Conservation (phyloP, 2,113 vertebrate species). For the Xiphias gladius region DNA sequence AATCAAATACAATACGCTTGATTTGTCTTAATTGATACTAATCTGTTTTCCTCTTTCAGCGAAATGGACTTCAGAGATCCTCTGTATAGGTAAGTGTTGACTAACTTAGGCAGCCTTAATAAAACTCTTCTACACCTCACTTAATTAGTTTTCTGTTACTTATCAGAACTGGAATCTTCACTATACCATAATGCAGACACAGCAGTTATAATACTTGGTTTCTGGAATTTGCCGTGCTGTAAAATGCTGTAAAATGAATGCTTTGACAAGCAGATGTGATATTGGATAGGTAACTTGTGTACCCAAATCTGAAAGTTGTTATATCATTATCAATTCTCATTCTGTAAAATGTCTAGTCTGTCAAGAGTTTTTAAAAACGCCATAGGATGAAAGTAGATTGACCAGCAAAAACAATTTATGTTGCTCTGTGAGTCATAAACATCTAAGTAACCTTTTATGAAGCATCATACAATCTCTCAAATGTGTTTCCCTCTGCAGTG, state of each 20-base stretch:
- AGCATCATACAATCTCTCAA: not conserved
- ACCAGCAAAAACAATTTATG: not conserved
- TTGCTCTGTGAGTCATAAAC: not conserved
- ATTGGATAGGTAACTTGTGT: not conserved
- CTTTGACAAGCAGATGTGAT: not conserved
- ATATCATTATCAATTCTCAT: no score
- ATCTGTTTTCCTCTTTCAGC: slow-evolving; percentile 64
- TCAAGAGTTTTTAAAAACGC: not conserved
- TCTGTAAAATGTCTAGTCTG: not conserved
- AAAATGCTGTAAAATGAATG: no score
- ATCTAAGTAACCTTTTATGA: not conserved
- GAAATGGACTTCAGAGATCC: slow-evolving; percentile 93
- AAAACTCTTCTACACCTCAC: not conserved
- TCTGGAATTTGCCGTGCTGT: no score
- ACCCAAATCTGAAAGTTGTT: not conserved
- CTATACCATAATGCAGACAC: not conserved
- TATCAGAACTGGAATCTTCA: not conserved
- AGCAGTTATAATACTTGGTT: not conserved
- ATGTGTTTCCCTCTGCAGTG: slow-evolving; percentile 67
- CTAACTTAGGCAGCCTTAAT: not conserved
- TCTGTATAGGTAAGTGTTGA: slow-evolving; percentile 85
- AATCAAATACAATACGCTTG: not conserved
- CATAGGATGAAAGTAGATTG: not conserved
- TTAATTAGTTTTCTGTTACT: not conserved
- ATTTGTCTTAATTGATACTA: not conserved